Conservation (phyloP, 2,797 vertebrate genomes). For the Craterocephalus amniculus region DNA sequence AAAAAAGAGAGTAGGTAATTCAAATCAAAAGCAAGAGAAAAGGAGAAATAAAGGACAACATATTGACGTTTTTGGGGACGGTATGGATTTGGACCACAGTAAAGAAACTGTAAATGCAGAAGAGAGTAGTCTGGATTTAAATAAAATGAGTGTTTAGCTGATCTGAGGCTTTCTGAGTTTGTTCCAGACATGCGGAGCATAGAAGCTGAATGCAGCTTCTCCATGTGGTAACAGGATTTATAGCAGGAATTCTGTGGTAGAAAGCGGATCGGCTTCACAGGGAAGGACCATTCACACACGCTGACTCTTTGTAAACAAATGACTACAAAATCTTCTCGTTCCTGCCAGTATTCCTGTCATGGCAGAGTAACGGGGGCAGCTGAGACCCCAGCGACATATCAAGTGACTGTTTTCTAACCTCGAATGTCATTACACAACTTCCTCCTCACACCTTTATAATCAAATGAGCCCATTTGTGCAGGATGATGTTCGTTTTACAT, state of each 20-base stretch:
- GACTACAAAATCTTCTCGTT: slow-evolving; percentile 20
- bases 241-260: background rate
- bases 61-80: no score
- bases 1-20: no score
- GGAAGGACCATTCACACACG: background rate
- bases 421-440: slow-evolving; percentile 57
- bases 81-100: no score
- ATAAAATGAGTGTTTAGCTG: no score
- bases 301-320: background rate
- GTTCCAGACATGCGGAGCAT: no score
- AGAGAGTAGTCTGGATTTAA: no score
- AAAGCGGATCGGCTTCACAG: background rate
- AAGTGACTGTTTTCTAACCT: slow-evolving; percentile 73
- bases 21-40: no score
- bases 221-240: background rate
- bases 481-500: background rate
- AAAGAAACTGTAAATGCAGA: no score
- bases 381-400: slow-evolving; percentile 51
- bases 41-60: no score
- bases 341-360: slow-evolving; percentile 6
- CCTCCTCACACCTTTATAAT: slow-evolving; percentile 28
- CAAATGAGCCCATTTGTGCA: slow-evolving; percentile 23
- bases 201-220: no score
- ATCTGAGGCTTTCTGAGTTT: no score
- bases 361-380: slow-evolving; percentile 20